A percentile compares a stretch with the other conserved stretches of the same genome.
These are phyloP conservation scores for Thripadectes ignobilis DNA, from an alignment of 2,797 vertebrate species.

Conservation along the genomic window DNA sequence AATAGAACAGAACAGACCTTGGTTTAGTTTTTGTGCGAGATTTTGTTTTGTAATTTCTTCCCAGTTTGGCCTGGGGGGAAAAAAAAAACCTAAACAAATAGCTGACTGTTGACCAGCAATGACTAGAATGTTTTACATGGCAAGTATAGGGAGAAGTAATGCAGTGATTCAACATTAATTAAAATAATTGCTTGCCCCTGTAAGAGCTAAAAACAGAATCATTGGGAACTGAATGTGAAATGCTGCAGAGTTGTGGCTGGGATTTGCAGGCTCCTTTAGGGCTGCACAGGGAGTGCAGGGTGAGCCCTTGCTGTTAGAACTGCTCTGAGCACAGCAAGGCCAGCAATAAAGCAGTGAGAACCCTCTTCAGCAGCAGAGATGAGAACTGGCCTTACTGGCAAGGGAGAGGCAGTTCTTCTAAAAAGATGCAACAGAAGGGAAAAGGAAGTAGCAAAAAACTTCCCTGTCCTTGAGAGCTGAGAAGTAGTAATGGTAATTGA, in stretches of 20 bases:
- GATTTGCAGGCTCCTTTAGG: background rate
- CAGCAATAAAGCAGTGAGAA: background rate
- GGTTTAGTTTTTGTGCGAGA: background rate
- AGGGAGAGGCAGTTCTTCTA: background rate
- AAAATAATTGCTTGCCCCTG: background rate
- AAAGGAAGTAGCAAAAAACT: background rate
- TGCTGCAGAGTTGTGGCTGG: background rate
- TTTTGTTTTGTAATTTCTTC: background rate
- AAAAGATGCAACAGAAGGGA: background rate
- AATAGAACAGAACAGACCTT: background rate
- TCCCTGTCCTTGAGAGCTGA: background rate
- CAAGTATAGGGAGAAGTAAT: background rate
- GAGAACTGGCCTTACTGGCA: background rate
- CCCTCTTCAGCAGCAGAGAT: background rate
- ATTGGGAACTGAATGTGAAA: background rate
- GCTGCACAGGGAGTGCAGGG: background rate
- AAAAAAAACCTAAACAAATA: background rate
- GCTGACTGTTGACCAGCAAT: background rate
- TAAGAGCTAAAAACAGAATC: background rate
- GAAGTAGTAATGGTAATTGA: background rate
- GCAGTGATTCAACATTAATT: background rate
- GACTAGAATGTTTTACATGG: constrained; percentile 2
- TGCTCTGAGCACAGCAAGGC: background rate
- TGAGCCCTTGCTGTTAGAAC: background rate
- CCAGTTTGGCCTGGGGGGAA: background rate